phyloP scores from a whole-genome alignment of 2,113 vertebrate genomes.

The Petrocephalus zakoni region DNA sequence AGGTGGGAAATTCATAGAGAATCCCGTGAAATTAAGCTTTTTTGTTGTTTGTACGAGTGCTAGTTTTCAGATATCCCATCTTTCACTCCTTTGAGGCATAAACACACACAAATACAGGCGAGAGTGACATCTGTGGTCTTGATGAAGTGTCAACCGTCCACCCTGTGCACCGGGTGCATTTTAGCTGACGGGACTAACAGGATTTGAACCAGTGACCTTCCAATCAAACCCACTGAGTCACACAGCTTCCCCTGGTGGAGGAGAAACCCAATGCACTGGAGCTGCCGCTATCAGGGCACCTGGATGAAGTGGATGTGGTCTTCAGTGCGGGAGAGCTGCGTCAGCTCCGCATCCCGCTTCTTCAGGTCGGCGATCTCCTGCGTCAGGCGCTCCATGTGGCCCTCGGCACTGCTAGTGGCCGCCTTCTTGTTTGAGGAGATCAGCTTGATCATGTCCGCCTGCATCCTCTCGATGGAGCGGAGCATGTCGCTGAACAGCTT shows the following conservation, averaged over 20 bases:
- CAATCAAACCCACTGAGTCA: not conserved
- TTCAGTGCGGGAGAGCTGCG: slow-evolving; percentile 64
- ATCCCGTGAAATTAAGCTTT: not conserved
- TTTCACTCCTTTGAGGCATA: not conserved
- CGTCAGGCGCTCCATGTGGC: slow-evolving; percentile 64
- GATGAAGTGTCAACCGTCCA: not conserved
- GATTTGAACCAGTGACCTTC: not conserved
- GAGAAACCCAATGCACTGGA: not conserved
- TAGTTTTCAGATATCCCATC: not conserved
- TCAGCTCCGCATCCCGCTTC: slow-evolving; percentile 65
- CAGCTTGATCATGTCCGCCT: slow-evolving; percentile 68
- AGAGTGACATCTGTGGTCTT: not conserved
- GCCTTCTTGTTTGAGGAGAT: slow-evolving; percentile 64
- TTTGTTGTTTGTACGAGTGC: not conserved
- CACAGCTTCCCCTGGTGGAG: not conserved
- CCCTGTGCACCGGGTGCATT: not conserved
- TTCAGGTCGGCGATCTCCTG: slow-evolving; percentile 66
- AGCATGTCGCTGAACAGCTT: slow-evolving; percentile 69
- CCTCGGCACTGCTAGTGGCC: slow-evolving; percentile 61
- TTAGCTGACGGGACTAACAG: not conserved
- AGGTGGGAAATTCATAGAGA: not conserved
- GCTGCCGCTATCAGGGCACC: slow-evolving; percentile 39
- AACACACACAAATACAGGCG: not conserved
- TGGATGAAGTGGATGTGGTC: slow-evolving; percentile 75
- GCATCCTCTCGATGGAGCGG: slow-evolving; percentile 68